Evolutionary conservation across 2,797 vertebrate genomes (phyloP), one percentile per base, ranked within the genome.

Genomic region (Accipiter superciliosus): DNA sequence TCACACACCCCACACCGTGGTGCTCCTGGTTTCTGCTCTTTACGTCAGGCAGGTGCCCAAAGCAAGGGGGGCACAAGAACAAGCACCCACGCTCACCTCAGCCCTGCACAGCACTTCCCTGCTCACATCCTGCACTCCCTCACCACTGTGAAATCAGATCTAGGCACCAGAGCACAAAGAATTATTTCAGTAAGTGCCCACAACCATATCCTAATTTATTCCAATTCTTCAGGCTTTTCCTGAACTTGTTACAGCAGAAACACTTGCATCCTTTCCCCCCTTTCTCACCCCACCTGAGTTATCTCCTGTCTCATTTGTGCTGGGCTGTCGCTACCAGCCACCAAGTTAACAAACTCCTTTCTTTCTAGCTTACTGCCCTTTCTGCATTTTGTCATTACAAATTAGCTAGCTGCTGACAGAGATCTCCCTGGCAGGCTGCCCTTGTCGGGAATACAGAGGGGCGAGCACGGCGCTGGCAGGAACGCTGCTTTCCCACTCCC

Each of bases 71-170:
- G 9, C 33, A 65, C 16, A 11, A 16, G 22, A 35, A 6, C 14
- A 16, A 19, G 21, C 0, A 0, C 3, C n/a, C 1, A 0, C 14
- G 9, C 13, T 47, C 65, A 2, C 33, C 65, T 20, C 58, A 61
- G 52, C 77, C 63, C 81, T 10, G 13, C 65, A 6, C 52, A 55
- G 57, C 61, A 6, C 26, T 4, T 4, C 42, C 29, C 70, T 52
- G 39, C 37, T 55, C 4, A 1, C 37, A 13, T 4, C 78, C 35
- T 5, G 6, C 0, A 2, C 24, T 45, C 50, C 67, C 26, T 42
- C 73, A 19, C 21, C 26, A 0, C 42, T 11, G 3, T 2, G 19
- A 58, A 7, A 67, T 22, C 58, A 45, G 10, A 45, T 4, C 71
- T 5, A 37, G 37, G 39, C 79, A 58, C 66, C 58, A 70, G 20